phyloP scores from a whole-genome alignment of 2,797 vertebrate genomes.

The Epinephelus coioides region DNA sequence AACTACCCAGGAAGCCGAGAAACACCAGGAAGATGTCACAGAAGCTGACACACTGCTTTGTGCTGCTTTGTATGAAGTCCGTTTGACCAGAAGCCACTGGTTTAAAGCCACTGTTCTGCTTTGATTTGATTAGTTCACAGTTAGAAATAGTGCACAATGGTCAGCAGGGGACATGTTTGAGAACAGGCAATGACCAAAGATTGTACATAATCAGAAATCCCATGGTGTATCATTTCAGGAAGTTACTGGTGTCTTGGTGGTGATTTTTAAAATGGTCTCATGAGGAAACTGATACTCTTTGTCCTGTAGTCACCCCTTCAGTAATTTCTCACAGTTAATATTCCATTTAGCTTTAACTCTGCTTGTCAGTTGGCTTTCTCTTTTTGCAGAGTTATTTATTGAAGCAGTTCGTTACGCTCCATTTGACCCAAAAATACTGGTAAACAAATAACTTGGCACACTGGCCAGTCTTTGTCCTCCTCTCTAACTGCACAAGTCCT shows the following conservation, averaged over 20 bases:
- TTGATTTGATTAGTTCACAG: slow-evolving; percentile 60
- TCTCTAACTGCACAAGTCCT: slow-evolving; percentile 15
- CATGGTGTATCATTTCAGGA: slow-evolving; percentile 9
- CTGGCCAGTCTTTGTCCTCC: slow-evolving; percentile 15
- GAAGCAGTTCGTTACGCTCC: slow-evolving; percentile 29
- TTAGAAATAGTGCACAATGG: slow-evolving; percentile 27
- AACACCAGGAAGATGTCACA: slow-evolving; percentile 38
- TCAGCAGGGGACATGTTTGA: slow-evolving; percentile 34
- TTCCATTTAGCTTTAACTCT: neutral
- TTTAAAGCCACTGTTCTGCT: slow-evolving; percentile 25
- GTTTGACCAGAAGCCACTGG: slow-evolving; percentile 51
- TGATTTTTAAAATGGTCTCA: slow-evolving; percentile 2
- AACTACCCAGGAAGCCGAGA: slow-evolving; percentile 32
- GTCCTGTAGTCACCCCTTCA: slow-evolving; percentile 3
- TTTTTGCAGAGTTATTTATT: slow-evolving; percentile 22
- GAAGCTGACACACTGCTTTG: slow-evolving; percentile 41
- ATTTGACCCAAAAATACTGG: slow-evolving; percentile 44
- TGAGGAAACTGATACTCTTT: neutral
- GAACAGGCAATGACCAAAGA: slow-evolving; percentile 21
- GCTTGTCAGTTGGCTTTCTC: slow-evolving; percentile 14
- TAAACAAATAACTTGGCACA: slow-evolving; percentile 22
- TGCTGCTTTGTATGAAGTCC: slow-evolving; percentile 20
- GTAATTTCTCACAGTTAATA: neutral
- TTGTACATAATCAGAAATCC: slow-evolving; percentile 25
- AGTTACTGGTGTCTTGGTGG: neutral